Evolutionary conservation across 2,797 vertebrate genomes (phyloP).

Genomic region (Salarias fasciatus): DNA sequence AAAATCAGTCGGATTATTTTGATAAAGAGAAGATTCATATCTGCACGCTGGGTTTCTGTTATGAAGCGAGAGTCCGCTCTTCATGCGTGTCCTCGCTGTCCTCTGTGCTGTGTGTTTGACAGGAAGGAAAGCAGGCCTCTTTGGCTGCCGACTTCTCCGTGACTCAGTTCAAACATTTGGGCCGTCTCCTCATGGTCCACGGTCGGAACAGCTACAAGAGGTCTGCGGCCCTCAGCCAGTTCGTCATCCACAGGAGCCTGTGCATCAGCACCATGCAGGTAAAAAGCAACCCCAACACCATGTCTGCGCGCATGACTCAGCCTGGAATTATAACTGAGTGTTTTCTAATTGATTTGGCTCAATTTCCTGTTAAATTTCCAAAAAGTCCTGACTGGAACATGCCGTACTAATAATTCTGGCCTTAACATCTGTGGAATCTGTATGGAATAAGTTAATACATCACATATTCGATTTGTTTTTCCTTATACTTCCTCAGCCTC

Average conservation of each 20-base stretch:
- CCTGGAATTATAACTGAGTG: neutral
- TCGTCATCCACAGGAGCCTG: constrained; percentile 97
- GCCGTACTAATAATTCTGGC: no score
- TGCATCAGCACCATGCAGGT: constrained; percentile 99
- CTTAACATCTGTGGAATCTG: no score
- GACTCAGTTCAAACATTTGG: constrained; percentile 97
- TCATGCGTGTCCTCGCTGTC: constrained; percentile 28
- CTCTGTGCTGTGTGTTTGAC: constrained; percentile 51
- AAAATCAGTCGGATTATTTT: no score
- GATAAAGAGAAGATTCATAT: no score
- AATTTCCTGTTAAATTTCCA: neutral
- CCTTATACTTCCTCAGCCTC: no score
- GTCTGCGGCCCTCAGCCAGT: constrained; percentile 96
- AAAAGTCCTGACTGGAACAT: no score
- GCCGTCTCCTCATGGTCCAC: constrained; percentile 97
- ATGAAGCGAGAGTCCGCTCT: no score
- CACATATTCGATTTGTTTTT: no score
- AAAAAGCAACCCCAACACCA: constrained; percentile 6
- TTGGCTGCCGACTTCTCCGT: constrained; percentile 97
- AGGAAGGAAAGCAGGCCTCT: constrained; percentile 98
- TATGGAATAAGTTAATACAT: no score
- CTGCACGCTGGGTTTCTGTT: no score
- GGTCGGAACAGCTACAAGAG: constrained; percentile 98
- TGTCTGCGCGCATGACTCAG: neutral
- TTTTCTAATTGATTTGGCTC: neutral